Evolutionary conservation across 2,888 invertebrate species (phyloP).

Genomic region (Phengaris alcon): DNA sequence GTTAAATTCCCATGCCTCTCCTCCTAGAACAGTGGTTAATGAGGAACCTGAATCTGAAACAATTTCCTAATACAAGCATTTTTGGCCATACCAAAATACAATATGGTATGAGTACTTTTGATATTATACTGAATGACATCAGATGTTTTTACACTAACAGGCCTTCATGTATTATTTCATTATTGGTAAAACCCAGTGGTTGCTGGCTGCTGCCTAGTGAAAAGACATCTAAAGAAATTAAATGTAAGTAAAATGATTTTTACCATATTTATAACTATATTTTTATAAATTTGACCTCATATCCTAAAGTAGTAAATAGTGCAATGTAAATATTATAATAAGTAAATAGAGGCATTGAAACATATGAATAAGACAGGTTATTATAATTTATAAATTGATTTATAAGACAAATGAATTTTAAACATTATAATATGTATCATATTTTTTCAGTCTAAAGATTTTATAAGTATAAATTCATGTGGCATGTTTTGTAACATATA

Average conservation of each 20-base stretch:
- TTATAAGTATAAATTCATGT: too few species aligned
- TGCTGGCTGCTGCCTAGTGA: not conserved
- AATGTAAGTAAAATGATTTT: slow-evolving; percentile 15
- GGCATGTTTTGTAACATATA: too few species aligned
- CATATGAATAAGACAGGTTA: slow-evolving; percentile 53
- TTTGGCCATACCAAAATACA: slow-evolving; percentile 48
- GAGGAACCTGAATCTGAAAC: slow-evolving; percentile 69
- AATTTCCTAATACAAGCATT: slow-evolving; percentile 66
- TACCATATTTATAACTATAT: slow-evolving; percentile 26
- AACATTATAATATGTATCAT: not conserved
- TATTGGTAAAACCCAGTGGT: not conserved
- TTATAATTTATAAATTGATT: slow-evolving; percentile 2
- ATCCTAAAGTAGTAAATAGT: slow-evolving; percentile 48
- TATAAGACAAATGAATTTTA: slow-evolving; percentile 6
- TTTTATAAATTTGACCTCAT: slow-evolving; percentile 35
- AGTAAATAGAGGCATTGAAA: slow-evolving; percentile 44
- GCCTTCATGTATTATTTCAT: not conserved
- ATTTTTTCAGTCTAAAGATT: not conserved
- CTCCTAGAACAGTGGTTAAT: slow-evolving; percentile 61
- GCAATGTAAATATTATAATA: slow-evolving; percentile 60
- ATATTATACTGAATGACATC: not conserved
- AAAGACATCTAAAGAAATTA: not conserved
- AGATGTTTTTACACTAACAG: not conserved
- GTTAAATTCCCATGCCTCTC: slow-evolving; percentile 61
- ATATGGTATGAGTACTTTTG: not conserved